Evolutionary conservation across 2,888 invertebrate genomes (phyloP).

Genomic region (Diadegma fenestrale): DNA sequence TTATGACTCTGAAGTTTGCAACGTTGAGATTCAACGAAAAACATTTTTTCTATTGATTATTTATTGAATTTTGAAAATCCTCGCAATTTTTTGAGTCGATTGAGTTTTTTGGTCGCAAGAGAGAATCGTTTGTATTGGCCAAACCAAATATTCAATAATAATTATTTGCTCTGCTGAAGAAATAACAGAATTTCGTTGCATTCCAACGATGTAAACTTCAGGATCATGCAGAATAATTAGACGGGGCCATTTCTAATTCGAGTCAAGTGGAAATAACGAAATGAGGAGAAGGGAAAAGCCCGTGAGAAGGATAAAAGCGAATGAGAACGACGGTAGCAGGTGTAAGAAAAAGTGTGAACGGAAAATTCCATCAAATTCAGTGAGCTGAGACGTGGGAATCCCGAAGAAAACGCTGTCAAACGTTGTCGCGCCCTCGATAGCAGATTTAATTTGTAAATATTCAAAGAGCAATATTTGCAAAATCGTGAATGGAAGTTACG

Average conservation of each 20-base stretch:
- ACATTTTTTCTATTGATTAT: too few relatives aligned
- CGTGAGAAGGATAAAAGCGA: not conserved
- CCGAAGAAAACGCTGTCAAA: conserved; percentile 10
- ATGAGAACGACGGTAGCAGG: not conserved
- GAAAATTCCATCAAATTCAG: not conserved
- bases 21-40: too few relatives aligned
- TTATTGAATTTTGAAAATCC: too few relatives aligned
- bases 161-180: too few relatives aligned
- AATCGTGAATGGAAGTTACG: conserved; percentile 7
- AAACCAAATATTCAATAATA: too few relatives aligned
- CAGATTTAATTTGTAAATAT: not conserved
- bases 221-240: too few relatives aligned
- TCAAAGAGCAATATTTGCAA: not conserved
- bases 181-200: too few relatives aligned
- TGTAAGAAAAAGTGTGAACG: not conserved
- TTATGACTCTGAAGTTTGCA: too few relatives aligned
- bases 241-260: not conserved
- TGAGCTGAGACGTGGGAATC: not conserved
- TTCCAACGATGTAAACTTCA: too few relatives aligned
- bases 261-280: not conserved
- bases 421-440: not conserved
- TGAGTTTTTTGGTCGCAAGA: too few relatives aligned
- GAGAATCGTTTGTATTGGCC: too few relatives aligned
- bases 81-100: too few relatives aligned
- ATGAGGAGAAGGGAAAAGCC: not conserved